A percentile compares a stretch with the other conserved stretches of the same genome.
phyloP scores from a whole-genome alignment of 1,140 invertebrate species.

The Drosophila sturtevanti region DNA sequence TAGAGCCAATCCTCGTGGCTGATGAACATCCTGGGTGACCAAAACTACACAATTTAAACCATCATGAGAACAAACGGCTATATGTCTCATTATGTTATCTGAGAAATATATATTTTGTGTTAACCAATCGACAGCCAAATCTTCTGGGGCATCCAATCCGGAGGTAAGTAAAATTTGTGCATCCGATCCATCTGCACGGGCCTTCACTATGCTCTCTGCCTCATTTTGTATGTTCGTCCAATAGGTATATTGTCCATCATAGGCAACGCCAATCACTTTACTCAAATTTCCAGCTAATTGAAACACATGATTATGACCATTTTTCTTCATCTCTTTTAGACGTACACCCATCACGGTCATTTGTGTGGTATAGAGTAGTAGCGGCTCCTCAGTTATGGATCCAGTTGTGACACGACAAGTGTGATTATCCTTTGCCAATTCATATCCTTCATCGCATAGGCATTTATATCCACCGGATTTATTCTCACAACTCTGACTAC shows the following conservation, averaged over 20 bases:
- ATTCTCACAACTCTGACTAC: constrained; percentile 94
- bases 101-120: constrained; percentile 91
- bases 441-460: constrained; percentile 90
- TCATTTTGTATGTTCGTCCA: constrained; percentile 88
- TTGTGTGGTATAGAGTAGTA: constrained; percentile 87
- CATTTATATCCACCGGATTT: constrained; percentile 90
- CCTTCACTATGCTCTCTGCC: constrained; percentile 87
- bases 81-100: constrained; percentile 87
- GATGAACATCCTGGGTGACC: constrained; percentile 84
- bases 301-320: constrained; percentile 70
- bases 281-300: constrained; percentile 83
- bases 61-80: constrained; percentile 89
- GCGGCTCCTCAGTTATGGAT: constrained; percentile 84
- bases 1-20: constrained; percentile 86
- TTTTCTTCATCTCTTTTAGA: constrained; percentile 78
- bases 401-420: constrained; percentile 87
- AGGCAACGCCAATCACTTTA: constrained; percentile 87
- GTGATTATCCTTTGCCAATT: constrained; percentile 85
- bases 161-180: constrained; percentile 85
- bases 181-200: constrained; percentile 84
- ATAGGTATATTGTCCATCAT: constrained; percentile 87
- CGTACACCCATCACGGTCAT: constrained; percentile 83
- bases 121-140: constrained; percentile 92
- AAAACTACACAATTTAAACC: constrained; percentile 86
- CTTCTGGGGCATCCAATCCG: constrained; percentile 89